These are phyloP conservation scores for Coendou prehensilis DNA, from an alignment of 2,797 vertebrate species.

Conservation along the genomic window DNA sequence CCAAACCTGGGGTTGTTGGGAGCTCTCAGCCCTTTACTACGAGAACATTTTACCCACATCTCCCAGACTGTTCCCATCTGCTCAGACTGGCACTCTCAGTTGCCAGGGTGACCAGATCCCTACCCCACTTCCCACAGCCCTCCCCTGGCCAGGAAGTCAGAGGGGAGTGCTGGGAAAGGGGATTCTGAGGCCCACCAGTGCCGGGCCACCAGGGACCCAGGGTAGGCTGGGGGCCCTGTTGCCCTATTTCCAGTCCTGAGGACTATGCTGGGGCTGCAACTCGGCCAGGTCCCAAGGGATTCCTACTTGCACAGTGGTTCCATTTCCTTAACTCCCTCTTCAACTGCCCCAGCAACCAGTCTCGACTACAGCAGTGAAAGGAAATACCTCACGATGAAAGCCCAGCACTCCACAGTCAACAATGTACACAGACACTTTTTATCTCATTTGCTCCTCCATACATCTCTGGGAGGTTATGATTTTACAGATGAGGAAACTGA, in stretches of 20 bases:
- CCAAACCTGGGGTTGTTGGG: neutral
- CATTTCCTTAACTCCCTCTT: constrained; percentile 73
- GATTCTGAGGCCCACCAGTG: neutral
- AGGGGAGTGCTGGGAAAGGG: neutral
- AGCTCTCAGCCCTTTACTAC: neutral
- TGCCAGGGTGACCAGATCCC: constrained; percentile 42
- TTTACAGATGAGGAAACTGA: constrained; percentile 41
- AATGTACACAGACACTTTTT: neutral
- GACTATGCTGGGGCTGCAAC: constrained; percentile 71
- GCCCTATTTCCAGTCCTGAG: constrained; percentile 66
- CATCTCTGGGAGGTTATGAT: neutral
- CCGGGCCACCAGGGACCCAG: neutral
- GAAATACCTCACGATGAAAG: neutral
- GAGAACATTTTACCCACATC: constrained; percentile 25
- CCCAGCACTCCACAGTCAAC: neutral
- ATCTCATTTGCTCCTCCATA: neutral
- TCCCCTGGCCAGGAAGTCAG: constrained; percentile 16
- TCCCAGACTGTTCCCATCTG: constrained; percentile 42
- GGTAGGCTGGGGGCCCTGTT: neutral
- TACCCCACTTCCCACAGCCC: neutral
- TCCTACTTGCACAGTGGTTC: constrained; percentile 58
- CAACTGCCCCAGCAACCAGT: constrained; percentile 77
- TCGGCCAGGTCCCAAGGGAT: constrained; percentile 72
- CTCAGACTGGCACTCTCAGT: constrained; percentile 16
- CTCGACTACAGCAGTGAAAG: constrained; percentile 44